Base-by-base conservation (phyloP, 1,140 invertebrate species). In the Sarcophaga bullata region DNA sequence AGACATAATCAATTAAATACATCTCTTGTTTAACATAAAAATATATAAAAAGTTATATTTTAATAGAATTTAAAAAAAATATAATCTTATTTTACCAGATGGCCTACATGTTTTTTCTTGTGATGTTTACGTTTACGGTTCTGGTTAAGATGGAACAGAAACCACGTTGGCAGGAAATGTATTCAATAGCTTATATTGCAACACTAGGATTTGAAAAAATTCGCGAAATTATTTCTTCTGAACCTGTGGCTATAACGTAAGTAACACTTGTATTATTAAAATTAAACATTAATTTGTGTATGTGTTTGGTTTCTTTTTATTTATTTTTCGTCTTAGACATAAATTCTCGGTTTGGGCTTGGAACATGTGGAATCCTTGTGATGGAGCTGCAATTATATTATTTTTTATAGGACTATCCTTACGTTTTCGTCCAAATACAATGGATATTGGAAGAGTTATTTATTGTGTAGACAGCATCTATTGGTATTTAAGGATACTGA, bases 401-500 rank as follows among this genome's bases (percentile, higher is more conserved):
- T 98, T 97, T 88, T 91, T 96, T 80, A 94, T 97, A 85, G 96
- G 95, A 11, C 90, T 97, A 72, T 91, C 93, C 17, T 91, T 98
- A 80, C 92, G 97, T 82, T 91, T 97, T 62, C 92, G 95, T 80
- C 91, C 92, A 10, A 90, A 93, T 17, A 96, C 95, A 0, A 94
- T 95, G 91, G 93, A 95, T 85, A 92, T 95, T 84, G 97, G 96
- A 11, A 92, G 96, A 54, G 94, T 98, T 6, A 95, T 98, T 84
- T 98, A 97, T 89, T 97, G 96, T 87, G 94, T 98, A 68, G 95
- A 97, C 88, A 96, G 97, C 84, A 96, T 98, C 85, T 98, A 99
- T 89, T 99, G 98, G 97, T 98, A 98, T 90, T 93, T 99, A 81
- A 92, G 97, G 83, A 96, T 99, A 89, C 92, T 99, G n/a, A 98